These are phyloP conservation scores for Drosophila tropicalis DNA, from an alignment of 1,140 invertebrate species.

Conservation along the genomic window DNA sequence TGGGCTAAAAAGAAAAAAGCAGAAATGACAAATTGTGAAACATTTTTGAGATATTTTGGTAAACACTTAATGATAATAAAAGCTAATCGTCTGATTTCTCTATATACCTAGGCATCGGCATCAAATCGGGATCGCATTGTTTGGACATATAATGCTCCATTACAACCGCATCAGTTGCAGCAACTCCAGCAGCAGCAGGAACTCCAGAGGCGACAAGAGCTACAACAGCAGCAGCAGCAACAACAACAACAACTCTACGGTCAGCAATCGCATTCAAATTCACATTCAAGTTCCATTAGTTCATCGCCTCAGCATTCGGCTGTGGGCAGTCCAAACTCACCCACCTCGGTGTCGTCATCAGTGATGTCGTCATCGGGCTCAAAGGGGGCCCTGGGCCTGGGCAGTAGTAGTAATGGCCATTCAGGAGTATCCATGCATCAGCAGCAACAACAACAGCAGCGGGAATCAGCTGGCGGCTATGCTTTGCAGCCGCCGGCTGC, in stretches of 20 bases:
- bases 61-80: conserved; percentile 12
- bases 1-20: conserved; percentile 15
- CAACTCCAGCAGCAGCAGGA: conserved; percentile 74
- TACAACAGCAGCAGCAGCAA: conserved; percentile 66
- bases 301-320: conserved; percentile 83
- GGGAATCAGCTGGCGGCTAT: conserved; percentile 39
- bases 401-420: conserved; percentile 50
- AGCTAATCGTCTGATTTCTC: conserved; percentile 53
- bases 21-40: conserved; percentile 28
- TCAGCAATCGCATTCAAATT: conserved; percentile 82
- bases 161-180: conserved; percentile 84
- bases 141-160: conserved; percentile 95
- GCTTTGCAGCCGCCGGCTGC: conserved; percentile 47
- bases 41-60: conserved; percentile 14
- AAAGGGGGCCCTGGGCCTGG: conserved; percentile 81
- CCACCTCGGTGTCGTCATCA: conserved; percentile 93
- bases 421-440: conserved; percentile 38
- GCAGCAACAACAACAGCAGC: conserved; percentile 49
- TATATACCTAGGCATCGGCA: conserved; percentile 46
- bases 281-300: conserved; percentile 84
- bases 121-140: conserved; percentile 88
- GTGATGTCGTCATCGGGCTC: conserved; percentile 90
- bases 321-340: conserved; percentile 88
- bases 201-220: conserved; percentile 65
- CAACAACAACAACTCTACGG: conserved; percentile 71